Evolutionary conservation across 2,113 vertebrate species (phyloP).

Genomic region (Hippoglossus stenolepis): DNA sequence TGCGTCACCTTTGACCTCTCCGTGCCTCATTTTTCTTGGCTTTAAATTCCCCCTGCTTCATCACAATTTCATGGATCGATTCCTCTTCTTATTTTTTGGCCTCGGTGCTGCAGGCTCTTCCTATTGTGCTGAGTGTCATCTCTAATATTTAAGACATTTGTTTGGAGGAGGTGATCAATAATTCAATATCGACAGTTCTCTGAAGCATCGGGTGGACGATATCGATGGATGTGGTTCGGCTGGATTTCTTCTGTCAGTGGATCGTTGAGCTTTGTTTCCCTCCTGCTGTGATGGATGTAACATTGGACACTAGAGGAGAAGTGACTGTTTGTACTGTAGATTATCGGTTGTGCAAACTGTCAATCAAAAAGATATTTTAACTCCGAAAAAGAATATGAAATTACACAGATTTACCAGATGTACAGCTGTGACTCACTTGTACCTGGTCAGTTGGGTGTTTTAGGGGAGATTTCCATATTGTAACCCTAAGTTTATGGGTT

Average conservation of each 20-base stretch:
- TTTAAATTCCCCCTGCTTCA: not conserved
- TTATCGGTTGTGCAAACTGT: not conserved
- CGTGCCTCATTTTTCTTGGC: not conserved
- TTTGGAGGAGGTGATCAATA: slow-evolving; percentile 12
- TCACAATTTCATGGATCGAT: slow-evolving; percentile 12
- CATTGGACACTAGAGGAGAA: not conserved
- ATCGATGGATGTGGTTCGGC: slow-evolving; percentile 6
- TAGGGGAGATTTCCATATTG: too few species aligned
- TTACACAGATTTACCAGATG: too few species aligned
- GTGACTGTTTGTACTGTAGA: not conserved
- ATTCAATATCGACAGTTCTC: slow-evolving; percentile 5
- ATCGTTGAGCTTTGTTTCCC: not conserved
- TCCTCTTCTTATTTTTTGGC: too few species aligned
- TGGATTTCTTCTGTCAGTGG: not conserved
- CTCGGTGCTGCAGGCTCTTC: not conserved
- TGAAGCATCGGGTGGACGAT: not conserved
- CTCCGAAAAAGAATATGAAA: too few species aligned
- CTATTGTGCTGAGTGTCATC: slow-evolving; percentile 2
- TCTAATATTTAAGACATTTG: slow-evolving; percentile 3
- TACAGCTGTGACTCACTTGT: too few species aligned
- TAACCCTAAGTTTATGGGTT: not conserved
- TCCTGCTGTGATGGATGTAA: not conserved
- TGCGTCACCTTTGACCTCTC: not conserved
- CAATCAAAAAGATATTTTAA: too few species aligned
- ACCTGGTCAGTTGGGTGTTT: too few species aligned